phyloP scores from a whole-genome alignment of 2,113 vertebrate species.

The Clarias magur region DNA sequence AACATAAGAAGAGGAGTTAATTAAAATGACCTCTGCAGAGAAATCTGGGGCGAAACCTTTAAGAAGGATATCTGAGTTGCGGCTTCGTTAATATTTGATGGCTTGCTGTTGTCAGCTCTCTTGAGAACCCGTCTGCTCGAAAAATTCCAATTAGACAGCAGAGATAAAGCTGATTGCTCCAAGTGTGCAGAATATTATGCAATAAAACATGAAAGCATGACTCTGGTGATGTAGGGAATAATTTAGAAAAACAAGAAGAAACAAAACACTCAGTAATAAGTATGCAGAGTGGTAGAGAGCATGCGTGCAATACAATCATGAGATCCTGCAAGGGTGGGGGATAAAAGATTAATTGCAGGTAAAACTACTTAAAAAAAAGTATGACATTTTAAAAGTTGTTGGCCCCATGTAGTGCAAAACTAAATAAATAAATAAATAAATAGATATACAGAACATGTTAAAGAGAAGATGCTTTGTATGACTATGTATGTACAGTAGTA shows the following conservation, averaged over 20 bases:
- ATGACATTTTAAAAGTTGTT: not conserved
- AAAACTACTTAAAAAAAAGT: not conserved
- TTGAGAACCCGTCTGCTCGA: not conserved
- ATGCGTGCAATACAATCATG: not conserved
- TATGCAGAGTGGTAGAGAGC: not conserved
- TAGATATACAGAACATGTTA: not conserved
- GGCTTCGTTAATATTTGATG: conserved; percentile 56
- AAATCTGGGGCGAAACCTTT: not conserved
- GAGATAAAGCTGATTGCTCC: conserved; percentile 24
- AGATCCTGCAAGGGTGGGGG: not conserved
- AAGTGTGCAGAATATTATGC: not conserved
- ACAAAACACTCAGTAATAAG: not conserved
- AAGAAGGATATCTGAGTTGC: conserved; percentile 26
- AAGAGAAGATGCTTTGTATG: not conserved
- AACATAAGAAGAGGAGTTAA: conserved; percentile 13
- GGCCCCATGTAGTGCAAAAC: not conserved
- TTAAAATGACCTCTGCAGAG: conserved; percentile 25
- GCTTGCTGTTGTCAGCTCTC: conserved; percentile 52
- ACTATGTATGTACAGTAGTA: not conserved
- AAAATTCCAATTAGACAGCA: conserved; percentile 36
- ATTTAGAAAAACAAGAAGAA: not conserved
- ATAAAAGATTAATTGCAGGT: not conserved
- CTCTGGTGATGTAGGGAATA: not conserved
- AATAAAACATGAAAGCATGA: not conserved
- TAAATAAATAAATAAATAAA: not conserved